A percentile compares a stretch with the other conserved stretches of the same genome.
phyloP scores from a whole-genome alignment of 2,113 vertebrate genomes.

The Pseudorectes ferrugineus region DNA sequence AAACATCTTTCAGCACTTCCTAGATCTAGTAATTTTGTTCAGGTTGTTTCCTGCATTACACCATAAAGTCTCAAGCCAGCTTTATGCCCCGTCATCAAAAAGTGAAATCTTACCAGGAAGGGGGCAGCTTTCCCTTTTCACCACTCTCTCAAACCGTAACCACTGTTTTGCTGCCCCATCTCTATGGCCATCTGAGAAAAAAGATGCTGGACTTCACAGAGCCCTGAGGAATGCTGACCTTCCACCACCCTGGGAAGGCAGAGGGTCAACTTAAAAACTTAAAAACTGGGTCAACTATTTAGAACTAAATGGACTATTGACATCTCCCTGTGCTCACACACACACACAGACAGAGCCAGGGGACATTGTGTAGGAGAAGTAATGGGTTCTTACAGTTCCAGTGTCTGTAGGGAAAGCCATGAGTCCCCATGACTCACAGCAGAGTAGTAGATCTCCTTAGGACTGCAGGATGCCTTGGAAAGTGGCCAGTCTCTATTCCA shows the following conservation, averaged over 20 bases:
- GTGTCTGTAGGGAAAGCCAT: rapidly evolving
- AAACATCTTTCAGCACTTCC: background rate
- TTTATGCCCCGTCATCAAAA: background rate
- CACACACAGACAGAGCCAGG: background rate
- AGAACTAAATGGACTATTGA: background rate
- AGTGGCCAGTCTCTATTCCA: background rate
- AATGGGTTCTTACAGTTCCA: background rate
- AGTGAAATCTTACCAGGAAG: background rate
- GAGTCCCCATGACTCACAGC: background rate
- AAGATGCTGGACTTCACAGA: background rate
- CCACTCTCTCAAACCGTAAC: background rate
- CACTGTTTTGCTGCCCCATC: rapidly evolving
- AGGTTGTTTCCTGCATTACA: background rate
- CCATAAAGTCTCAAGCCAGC: background rate
- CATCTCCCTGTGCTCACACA: too few species aligned
- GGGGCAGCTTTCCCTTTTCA: background rate
- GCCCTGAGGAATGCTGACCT: background rate
- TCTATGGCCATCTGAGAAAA: background rate
- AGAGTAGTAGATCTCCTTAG: background rate
- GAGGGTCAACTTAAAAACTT: background rate
- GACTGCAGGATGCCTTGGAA: background rate
- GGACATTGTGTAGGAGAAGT: background rate
- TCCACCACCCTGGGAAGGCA: background rate
- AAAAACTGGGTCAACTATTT: background rate
- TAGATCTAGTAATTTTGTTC: background rate